phyloP scores from a whole-genome alignment of 2,113 vertebrate genomes.

The Alligator sinensis region DNA sequence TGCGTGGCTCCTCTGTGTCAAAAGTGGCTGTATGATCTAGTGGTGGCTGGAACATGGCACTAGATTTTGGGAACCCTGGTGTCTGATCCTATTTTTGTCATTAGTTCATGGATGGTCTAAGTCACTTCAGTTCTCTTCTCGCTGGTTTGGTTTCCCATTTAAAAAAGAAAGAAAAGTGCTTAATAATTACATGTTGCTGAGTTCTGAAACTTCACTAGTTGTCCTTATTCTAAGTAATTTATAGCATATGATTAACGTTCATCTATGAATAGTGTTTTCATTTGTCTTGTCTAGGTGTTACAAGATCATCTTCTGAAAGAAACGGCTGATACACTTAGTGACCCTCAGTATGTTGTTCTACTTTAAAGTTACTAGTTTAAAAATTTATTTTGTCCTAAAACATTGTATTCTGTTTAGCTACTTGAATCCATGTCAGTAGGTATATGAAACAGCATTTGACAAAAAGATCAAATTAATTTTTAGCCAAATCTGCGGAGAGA shows the following conservation, averaged over 20 bases:
- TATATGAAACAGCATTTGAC: not conserved
- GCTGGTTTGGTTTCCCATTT: not conserved
- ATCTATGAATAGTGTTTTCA: not conserved
- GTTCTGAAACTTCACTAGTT: not conserved
- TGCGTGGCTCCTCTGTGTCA: not conserved
- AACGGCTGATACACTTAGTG: conserved; percentile 92
- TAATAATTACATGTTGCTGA: not conserved
- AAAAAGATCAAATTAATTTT: not conserved
- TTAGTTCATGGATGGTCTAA: not conserved
- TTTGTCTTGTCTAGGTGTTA: conserved; percentile 82
- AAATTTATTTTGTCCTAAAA: not conserved
- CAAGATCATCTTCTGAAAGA: conserved; percentile 95
- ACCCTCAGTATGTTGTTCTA: conserved; percentile 87
- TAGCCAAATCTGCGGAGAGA: not conserved
- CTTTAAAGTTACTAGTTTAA: not conserved
- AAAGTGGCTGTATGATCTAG: not conserved
- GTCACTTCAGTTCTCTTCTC: not conserved
- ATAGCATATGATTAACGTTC: not conserved
- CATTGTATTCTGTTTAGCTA: not conserved
- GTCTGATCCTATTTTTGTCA: not conserved
- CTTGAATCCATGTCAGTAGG: not conserved
- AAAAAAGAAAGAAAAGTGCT: not conserved
- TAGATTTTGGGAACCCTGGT: not conserved
- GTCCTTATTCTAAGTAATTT: not conserved
- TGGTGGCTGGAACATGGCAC: not conserved